A percentile compares a stretch with the other conserved stretches of the same genome.
Conservation (phyloP, 2,888 invertebrate genomes). For the Tenodera sinensis region DNA sequence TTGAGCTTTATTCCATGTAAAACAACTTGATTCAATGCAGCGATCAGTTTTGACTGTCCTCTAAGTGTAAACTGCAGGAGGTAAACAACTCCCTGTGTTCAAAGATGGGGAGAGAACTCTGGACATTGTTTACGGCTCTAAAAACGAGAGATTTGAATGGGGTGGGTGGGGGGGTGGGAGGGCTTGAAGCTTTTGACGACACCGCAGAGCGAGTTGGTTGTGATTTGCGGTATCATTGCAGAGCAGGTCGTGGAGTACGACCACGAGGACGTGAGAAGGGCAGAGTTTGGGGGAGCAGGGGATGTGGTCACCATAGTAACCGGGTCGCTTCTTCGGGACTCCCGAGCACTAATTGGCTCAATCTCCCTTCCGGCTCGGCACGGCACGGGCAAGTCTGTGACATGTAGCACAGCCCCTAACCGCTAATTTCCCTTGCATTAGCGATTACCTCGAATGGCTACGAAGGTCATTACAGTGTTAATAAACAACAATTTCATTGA, state of each 20-base stretch:
- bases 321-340: not conserved
- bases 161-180: not conserved
- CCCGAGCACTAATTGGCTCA: slow-evolving; percentile 2
- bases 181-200: not conserved
- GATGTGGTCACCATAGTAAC: not conserved
- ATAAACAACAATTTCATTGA: not conserved
- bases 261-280: not conserved
- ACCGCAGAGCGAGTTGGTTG: not conserved
- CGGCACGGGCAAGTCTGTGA: not conserved
- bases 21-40: no score
- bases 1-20: no score
- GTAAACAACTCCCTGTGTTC: no score
- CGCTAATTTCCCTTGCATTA: not conserved
- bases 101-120: no score
- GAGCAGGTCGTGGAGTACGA: not conserved
- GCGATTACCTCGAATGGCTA: not conserved
- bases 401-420: not conserved
- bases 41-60: no score
- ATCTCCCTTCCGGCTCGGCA: not conserved
- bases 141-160: not conserved
- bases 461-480: not conserved
- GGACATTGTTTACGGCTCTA: no score
- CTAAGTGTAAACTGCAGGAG: no score
- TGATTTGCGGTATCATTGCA: not conserved
- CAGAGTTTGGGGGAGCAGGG: not conserved